phyloP scores from a whole-genome alignment of 2,113 vertebrate genomes.

The Glaucomys volans region DNA sequence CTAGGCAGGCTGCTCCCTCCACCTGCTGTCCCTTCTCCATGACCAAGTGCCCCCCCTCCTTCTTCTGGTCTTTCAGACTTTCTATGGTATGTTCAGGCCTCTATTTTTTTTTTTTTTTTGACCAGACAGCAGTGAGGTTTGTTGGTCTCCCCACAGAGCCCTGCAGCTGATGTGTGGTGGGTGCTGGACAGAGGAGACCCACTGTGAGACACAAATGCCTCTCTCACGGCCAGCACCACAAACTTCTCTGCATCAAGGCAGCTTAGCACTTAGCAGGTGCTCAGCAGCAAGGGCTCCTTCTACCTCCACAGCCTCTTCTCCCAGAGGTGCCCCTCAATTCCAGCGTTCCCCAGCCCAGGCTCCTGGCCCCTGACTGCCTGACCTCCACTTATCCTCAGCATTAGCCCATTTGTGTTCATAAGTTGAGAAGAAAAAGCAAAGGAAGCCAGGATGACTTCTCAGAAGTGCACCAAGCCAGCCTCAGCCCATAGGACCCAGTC shows the following conservation, averaged over 20 bases:
- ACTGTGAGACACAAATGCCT: rapidly evolving
- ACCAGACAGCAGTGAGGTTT: neutral
- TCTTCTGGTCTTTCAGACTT: neutral
- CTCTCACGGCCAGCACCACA: neutral
- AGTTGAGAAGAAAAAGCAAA: neutral
- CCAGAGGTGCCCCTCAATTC: neutral
- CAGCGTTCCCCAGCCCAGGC: neutral
- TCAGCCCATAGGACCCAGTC: neutral
- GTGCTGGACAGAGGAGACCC: neutral
- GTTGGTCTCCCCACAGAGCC: neutral
- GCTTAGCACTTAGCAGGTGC: neutral
- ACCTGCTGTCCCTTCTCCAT: neutral
- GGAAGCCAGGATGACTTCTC: neutral
- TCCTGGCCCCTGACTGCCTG: neutral
- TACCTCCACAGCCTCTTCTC: rapidly evolving
- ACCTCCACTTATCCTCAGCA: neutral
- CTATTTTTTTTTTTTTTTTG: neutral
- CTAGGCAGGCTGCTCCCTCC: neutral
- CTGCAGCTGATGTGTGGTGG: neutral
- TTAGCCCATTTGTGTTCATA: neutral
- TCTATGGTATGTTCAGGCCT: neutral
- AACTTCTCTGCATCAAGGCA: neutral
- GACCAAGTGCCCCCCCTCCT: neutral
- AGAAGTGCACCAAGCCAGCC: neutral
- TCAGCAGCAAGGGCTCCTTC: neutral